These are phyloP conservation scores for Diarsia mendica DNA, from an alignment of 2,888 invertebrate species.

Conservation along the genomic window DNA sequence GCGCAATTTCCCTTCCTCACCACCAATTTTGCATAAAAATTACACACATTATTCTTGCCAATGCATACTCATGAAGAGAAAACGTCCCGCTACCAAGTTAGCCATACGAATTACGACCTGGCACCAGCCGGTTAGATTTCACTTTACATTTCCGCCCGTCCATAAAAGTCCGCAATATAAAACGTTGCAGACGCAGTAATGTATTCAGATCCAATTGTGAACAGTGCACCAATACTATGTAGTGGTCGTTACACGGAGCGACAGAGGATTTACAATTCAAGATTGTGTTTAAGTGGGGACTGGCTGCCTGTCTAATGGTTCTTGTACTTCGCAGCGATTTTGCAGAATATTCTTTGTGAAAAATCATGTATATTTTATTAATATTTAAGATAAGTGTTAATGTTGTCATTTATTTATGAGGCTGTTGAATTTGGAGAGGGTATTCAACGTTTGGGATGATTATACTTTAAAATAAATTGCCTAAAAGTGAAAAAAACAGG, in stretches of 20 bases:
- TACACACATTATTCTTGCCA: constrained; percentile 37
- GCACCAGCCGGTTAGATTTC: constrained; percentile 65
- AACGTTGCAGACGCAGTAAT: constrained; percentile 72
- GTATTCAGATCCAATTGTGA: constrained; percentile 77
- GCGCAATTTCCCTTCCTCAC: background rate
- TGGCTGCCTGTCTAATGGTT: constrained; percentile 62
- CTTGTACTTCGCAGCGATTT: constrained; percentile 51
- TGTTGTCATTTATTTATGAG: constrained; percentile 23
- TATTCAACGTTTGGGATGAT: background rate
- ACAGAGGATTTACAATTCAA: constrained; percentile 69
- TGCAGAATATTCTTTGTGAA: constrained; percentile 36
- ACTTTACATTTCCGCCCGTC: constrained; percentile 68
- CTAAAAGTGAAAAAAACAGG: background rate
- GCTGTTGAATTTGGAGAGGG: background rate
- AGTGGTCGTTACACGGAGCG: constrained; percentile 65
- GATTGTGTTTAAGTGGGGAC: constrained; percentile 66
- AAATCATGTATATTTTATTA: constrained; percentile 42
- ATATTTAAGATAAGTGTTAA: constrained; percentile 24
- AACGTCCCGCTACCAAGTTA: constrained; percentile 48
- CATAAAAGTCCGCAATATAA: constrained; percentile 70
- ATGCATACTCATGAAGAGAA: constrained; percentile 43
- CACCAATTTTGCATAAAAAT: constrained; percentile 29
- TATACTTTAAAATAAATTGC: background rate
- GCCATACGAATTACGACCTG: constrained; percentile 62
- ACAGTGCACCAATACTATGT: constrained; percentile 67